Evolutionary conservation across 2,797 vertebrate species (phyloP), one percentile per base, ranked within the genome.

Genomic region (Macropodus opercularis): DNA sequence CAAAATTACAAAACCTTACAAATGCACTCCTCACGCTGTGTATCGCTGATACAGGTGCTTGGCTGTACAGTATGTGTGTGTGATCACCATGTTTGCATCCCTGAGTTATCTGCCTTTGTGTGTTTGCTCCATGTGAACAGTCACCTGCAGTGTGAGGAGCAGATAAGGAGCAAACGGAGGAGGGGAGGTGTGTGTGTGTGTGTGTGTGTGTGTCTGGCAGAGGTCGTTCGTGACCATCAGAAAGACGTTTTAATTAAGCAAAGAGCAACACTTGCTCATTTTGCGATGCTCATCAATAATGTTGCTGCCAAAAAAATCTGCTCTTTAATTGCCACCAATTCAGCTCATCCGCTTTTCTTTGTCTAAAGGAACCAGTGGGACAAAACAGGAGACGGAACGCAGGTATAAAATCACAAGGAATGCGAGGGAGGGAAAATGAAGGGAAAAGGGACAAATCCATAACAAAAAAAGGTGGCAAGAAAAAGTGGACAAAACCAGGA

Each of bases 241-340:
- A 76, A 72, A 81, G 55, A 65, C 66, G 69, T 84, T 81, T 81
- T 79, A 84, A 83, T 86, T 81, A 81, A 77, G 32, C 51, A 54
- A 54, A 75, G 49, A 58, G 68, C 14, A 56, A 44, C 64, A 38
- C 50, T 32, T 58, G 26, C 42, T 40, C 41, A 19, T 78, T 84
- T 69, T 84, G 71, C 79, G 49, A 47, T 17, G 69, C 67, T 82
- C 70, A 85, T 67, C 76, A 75, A 69, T 69, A 74, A 57, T 39
- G 29, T 32, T 32, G 40, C 34, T 68, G 76, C 77, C 82, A 82
- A 76, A 77, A 73, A 55, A n/a, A 29, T 69, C 53, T 22, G 29
- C 54, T 64, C 55, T 52, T 51, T 78, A 77, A 75, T 75, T 78
- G 36, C 72, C 68, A 73, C 65, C 10, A 38, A 73, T 72, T 83